These are phyloP conservation scores for Pangasianodon hypophthalmus DNA, from an alignment of 2,113 vertebrate genomes.

Conservation along the genomic window DNA sequence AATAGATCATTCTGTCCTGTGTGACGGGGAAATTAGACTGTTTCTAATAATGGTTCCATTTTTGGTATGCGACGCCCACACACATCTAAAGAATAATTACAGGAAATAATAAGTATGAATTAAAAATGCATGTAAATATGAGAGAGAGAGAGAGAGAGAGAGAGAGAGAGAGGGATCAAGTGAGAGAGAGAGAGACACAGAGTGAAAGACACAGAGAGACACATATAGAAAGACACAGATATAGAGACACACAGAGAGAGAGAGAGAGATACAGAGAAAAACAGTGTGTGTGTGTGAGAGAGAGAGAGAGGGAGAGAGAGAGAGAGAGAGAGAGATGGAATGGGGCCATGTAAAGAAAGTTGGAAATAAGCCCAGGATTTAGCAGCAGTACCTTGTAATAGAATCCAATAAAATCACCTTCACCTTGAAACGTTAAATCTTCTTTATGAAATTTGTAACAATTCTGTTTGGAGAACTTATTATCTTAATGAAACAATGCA, in stretches of 20 bases:
- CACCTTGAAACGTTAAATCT: not conserved
- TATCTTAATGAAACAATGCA: not conserved
- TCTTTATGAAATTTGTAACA: not conserved
- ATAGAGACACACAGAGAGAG: not conserved
- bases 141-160: not conserved
- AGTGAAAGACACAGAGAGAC: too few relatives aligned
- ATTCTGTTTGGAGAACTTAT: not conserved
- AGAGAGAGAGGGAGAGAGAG: not conserved
- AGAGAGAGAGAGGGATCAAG: not conserved
- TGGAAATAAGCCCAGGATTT: not conserved
- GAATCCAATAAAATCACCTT: not conserved
- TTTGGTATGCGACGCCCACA: not conserved
- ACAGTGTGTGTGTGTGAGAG: too few relatives aligned
- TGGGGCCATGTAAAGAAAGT: not conserved
- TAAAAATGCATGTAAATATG: conserved; percentile 5
- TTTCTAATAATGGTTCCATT: conserved; percentile 35
- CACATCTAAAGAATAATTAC: conserved; percentile 10
- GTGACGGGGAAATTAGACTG: conserved; percentile 5
- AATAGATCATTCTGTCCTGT: conserved; percentile 21
- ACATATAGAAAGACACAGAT: too few relatives aligned
- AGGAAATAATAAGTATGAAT: not conserved
- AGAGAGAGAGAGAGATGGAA: not conserved
- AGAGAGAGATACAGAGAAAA: too few relatives aligned
- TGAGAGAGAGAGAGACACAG: not conserved
- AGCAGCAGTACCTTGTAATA: not conserved